These are phyloP conservation scores for Lethenteron camtschaticum DNA, from an alignment of 2,113 vertebrate species.

Conservation along the genomic window DNA sequence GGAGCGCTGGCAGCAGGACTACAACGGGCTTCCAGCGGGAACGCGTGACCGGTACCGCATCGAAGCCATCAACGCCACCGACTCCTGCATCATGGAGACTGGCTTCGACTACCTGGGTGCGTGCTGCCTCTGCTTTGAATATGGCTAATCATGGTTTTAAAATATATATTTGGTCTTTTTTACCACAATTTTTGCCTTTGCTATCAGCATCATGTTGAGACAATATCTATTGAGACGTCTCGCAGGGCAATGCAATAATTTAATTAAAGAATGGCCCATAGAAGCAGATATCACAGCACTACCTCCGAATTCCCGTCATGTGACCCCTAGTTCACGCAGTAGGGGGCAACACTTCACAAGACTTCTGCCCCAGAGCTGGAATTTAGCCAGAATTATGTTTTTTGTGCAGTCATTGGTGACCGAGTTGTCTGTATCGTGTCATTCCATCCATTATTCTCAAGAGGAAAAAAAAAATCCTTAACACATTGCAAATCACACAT, in stretches of 20 bases:
- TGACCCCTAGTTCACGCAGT: too few relatives aligned
- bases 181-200: not conserved
- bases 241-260: not conserved
- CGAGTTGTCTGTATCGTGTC: too few relatives aligned
- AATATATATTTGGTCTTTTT: not conserved
- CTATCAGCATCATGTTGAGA: not conserved
- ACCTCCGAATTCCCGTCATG: not conserved
- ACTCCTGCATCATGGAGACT: conserved; percentile 75
- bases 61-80: conserved; percentile 56
- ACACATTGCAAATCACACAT: too few relatives aligned
- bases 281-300: not conserved
- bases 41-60: conserved; percentile 50
- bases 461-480: too few relatives aligned
- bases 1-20: conserved; percentile 64
- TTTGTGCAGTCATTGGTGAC: too few relatives aligned
- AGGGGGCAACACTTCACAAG: too few relatives aligned
- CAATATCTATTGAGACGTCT: not conserved
- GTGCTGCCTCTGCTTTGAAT: not conserved
- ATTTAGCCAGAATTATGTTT: too few relatives aligned
- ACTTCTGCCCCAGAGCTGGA: too few relatives aligned
- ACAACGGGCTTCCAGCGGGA: conserved; percentile 56
- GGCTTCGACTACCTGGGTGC: conserved; percentile 79
- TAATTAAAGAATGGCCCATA: not conserved
- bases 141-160: fast-evolving
- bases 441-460: too few relatives aligned